phyloP scores from a whole-genome alignment of 2,797 vertebrate genomes.

The Spondyliosoma cantharus region DNA sequence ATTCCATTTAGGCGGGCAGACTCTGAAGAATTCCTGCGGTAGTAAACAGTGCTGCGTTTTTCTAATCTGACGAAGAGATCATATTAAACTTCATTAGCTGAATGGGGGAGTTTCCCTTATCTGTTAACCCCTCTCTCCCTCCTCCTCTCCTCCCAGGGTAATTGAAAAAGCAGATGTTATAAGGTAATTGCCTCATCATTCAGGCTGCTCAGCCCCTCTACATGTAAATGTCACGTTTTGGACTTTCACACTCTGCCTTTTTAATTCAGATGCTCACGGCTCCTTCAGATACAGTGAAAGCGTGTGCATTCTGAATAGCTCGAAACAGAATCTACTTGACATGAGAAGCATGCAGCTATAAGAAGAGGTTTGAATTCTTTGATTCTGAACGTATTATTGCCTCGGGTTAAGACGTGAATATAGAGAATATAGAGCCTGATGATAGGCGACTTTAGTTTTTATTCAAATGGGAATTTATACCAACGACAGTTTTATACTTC shows the following conservation, averaged over 20 bases:
- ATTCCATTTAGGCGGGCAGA: slow-evolving; percentile 46
- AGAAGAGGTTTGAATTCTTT: slow-evolving; percentile 22
- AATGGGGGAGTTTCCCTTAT: slow-evolving; percentile 67
- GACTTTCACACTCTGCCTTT: slow-evolving; percentile 53
- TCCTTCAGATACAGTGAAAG: slow-evolving; percentile 48
- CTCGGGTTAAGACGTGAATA: slow-evolving; percentile 34
- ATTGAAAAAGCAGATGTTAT: slow-evolving; percentile 78
- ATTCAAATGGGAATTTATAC: slow-evolving; percentile 31
- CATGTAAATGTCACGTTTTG: slow-evolving; percentile 60
- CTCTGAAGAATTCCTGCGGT: slow-evolving; percentile 49
- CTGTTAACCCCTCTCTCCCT: slow-evolving; percentile 65
- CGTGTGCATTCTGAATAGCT: slow-evolving; percentile 31
- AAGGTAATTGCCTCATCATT: slow-evolving; percentile 78
- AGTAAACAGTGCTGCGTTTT: slow-evolving; percentile 42
- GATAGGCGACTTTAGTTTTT: slow-evolving; percentile 7
- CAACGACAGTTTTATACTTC: slow-evolving; percentile 7
- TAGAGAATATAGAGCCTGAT: slow-evolving; percentile 1
- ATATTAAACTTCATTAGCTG: slow-evolving; percentile 70
- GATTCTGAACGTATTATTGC: slow-evolving; percentile 17
- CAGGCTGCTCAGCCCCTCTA: slow-evolving; percentile 62
- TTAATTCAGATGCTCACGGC: slow-evolving; percentile 44
- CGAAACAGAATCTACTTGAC: slow-evolving; percentile 31
- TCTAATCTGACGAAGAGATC: slow-evolving; percentile 62
- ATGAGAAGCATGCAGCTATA: slow-evolving; percentile 37
- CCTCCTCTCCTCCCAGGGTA: slow-evolving; percentile 51